Evolutionary conservation across 92 coral and sea anemone species (phyloP).

Genomic region (Actinernus sp.): DNA sequence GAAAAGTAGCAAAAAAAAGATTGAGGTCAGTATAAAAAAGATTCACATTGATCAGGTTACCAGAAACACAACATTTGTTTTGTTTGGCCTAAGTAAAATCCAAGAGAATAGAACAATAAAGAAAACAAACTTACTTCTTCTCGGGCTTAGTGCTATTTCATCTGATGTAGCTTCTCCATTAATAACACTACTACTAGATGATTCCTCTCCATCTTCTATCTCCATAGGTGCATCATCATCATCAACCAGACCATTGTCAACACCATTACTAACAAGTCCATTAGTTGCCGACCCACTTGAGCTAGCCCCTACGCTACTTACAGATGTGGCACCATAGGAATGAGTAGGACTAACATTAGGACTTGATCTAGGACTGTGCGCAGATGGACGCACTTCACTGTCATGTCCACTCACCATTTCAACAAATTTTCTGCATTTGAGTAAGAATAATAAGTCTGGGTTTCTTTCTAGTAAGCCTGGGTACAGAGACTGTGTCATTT

Average conservation of each 20-base stretch:
- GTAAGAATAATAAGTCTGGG: conserved; percentile 88
- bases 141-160: conserved; percentile 76
- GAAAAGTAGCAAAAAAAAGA: too few species aligned
- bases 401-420: conserved; percentile 99
- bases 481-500: conserved; percentile 93
- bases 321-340: conserved; percentile 78
- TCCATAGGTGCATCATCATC: conserved; percentile 95
- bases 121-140: conserved; percentile 84
- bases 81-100: too few species aligned
- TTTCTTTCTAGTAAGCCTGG: conserved; percentile 97
- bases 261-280: conserved; percentile 90
- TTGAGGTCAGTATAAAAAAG: too few species aligned
- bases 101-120: too few species aligned
- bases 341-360: conserved; percentile 99
- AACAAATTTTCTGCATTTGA: conserved; percentile 98
- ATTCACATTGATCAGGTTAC: too few species aligned
- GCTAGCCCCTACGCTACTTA: conserved; percentile 68
- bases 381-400: conserved; percentile 95
- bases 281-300: conserved; percentile 79
- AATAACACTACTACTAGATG: conserved; percentile 66
- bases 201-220: conserved; percentile 81
- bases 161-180: conserved; percentile 88
- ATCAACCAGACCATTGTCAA: conserved; percentile 90
- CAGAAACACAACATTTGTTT: too few species aligned
- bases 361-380: conserved; percentile 96